Evolutionary conservation across 2,113 vertebrate species (phyloP).

Genomic region (Antennarius striatus): DNA sequence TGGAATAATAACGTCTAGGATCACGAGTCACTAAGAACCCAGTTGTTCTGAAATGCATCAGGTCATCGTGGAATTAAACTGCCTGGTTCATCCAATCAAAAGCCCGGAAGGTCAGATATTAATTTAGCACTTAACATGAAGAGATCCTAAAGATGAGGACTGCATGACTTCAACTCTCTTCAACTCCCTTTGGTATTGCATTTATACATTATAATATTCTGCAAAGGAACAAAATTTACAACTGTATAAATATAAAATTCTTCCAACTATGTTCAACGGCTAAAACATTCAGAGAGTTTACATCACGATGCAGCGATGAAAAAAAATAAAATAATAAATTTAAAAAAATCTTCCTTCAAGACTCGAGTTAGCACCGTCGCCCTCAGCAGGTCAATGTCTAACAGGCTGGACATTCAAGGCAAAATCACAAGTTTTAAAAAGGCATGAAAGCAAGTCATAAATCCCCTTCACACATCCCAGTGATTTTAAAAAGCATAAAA

Average conservation of each 20-base stretch:
- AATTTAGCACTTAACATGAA: constrained; percentile 80
- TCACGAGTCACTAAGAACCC: constrained; percentile 19
- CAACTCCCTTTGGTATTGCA: constrained; percentile 95
- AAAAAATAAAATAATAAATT: constrained; percentile 62
- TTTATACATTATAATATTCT: constrained; percentile 94
- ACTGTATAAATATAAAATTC: constrained; percentile 98
- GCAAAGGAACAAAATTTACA: constrained; percentile 97
- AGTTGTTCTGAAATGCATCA: constrained; percentile 23
- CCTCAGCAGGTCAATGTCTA: constrained; percentile 64
- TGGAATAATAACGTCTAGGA: constrained; percentile 34
- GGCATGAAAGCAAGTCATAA: constrained; percentile 69
- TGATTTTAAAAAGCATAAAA: constrained; percentile 54
- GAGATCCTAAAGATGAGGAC: constrained; percentile 85
- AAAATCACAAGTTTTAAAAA: constrained; percentile 50
- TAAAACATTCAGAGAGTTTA: constrained; percentile 89
- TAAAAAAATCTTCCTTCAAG: constrained; percentile 24
- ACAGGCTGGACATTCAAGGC: constrained; percentile 71
- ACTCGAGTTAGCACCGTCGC: constrained; percentile 73
- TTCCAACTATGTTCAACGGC: constrained; percentile 89
- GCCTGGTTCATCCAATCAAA: constrained; percentile 26
- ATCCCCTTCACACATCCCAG: constrained; percentile 66
- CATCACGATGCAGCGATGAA: constrained; percentile 84
- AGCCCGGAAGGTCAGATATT: constrained; percentile 80
- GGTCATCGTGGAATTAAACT: constrained; percentile 24
- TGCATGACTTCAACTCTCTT: constrained; percentile 83